Conservation (phyloP, 2,113 vertebrate species). For the Channa argus region DNA sequence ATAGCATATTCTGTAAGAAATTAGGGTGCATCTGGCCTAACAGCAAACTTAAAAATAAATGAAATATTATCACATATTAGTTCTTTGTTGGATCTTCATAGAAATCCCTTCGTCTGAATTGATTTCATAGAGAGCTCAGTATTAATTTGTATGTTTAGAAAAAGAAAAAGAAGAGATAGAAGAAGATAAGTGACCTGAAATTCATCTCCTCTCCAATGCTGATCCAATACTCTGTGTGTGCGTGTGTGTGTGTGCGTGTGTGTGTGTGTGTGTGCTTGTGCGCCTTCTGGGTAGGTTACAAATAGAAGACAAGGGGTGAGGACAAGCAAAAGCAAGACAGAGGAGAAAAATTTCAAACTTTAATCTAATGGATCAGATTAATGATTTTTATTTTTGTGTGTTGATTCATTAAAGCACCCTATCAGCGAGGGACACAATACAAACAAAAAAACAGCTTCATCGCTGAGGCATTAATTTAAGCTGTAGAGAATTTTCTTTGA, state of each 20-base stretch:
- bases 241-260: neutral
- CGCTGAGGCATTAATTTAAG: neutral
- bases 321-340: constrained; percentile 15
- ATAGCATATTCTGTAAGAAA: no score
- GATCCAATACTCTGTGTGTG: constrained; percentile 4
- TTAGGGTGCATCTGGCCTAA: no score
- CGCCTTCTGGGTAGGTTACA: constrained; percentile 70
- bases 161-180: constrained; percentile 29
- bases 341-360: neutral
- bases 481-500: neutral
- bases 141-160: no score
- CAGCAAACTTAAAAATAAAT: no score
- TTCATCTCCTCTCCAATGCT: constrained; percentile 24
- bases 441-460: neutral
- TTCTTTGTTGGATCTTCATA: neutral
- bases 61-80: neutral
- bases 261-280: neutral
- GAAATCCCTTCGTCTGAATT: neutral
- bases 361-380: neutral
- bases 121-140: no score
- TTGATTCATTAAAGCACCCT: neutral
- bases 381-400: neutral
- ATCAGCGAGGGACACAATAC: no score
- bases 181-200: constrained; percentile 51
- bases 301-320: constrained; percentile 32